A percentile compares a stretch with the other conserved stretches of the same genome.
phyloP scores from a whole-genome alignment of 2,113 vertebrate genomes.

The Irena cyanogastra region DNA sequence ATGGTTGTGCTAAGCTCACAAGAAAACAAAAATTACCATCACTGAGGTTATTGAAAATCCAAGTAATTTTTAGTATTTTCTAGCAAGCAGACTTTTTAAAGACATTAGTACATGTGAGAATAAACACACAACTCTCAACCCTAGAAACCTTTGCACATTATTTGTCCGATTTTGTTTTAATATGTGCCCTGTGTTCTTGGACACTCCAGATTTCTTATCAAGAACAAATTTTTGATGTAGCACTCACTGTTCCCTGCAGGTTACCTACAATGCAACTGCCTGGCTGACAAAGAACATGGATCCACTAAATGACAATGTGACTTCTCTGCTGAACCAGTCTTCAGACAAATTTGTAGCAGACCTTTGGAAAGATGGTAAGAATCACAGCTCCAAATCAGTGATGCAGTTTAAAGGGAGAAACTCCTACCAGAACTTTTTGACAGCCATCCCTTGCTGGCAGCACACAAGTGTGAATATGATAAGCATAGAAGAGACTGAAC shows the following conservation, averaged over 20 bases:
- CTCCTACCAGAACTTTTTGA: neutral
- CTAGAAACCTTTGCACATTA: neutral
- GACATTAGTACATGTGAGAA: neutral
- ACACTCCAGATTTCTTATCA: neutral
- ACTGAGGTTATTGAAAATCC: neutral
- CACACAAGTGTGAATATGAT: neutral
- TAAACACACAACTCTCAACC: neutral
- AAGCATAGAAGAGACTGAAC: neutral
- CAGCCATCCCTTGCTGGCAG: neutral
- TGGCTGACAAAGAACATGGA: slow-evolving; percentile 99
- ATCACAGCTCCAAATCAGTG: neutral
- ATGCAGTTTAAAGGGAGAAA: neutral
- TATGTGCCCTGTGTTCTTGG: neutral
- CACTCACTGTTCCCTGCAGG: slow-evolving; percentile 69
- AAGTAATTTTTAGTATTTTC: neutral
- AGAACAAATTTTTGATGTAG: neutral
- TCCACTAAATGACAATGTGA: slow-evolving; percentile 92
- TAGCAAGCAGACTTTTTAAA: neutral
- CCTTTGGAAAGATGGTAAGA: slow-evolving; percentile 92
- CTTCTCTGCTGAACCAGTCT: slow-evolving; percentile 86
- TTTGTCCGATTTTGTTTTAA: neutral
- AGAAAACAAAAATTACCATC: neutral
- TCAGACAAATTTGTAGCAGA: slow-evolving; percentile 91
- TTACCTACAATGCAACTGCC: slow-evolving; percentile 86
- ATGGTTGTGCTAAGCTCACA: neutral